Evolutionary conservation across 2,888 invertebrate genomes (phyloP), one percentile per base, ranked within the genome.

Genomic region (Chymomyza caudatula): DNA sequence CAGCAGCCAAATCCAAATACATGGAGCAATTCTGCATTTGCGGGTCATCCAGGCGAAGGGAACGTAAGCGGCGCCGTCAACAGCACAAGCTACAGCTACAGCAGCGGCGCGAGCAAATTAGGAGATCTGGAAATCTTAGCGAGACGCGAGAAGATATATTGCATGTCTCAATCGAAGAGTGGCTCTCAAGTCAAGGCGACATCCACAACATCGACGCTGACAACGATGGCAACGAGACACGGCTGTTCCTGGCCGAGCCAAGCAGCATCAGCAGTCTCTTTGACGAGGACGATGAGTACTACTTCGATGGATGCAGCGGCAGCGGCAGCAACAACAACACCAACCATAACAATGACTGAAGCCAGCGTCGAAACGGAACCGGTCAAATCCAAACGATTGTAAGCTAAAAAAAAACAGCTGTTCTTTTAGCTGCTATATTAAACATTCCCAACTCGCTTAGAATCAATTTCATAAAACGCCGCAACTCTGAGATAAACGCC

Each of bases 11-110:
- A 83, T 89, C 90, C 77, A 89, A 93, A 91, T 93, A 93, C 92
- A 92, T 93, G 93, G 93, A 93, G 91, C 93, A 93, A 81, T 93
- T 93, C 92, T 93, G 93, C 91, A 92, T 93, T 91, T 93, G 93
- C 91, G 88, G 93, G 91, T 92, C 92, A 77, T 85, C 87, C 55
- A 75, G 87, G 25, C 79, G 88, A 60, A 78, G 89, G 19, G 87
- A 88, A 54, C 88, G 89, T 23, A 82, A 85, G 55, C 85, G 87
- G 19, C 86, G 88, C 6, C 81, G 86, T 58, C 87, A 89, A 54
- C 81, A 87, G 59, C 89, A 89, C 73, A 88, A 88, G 67, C 73
- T 86, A 54, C 89, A 89, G 70, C 76, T 88, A 71, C 89, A 89
- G 64, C 88, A 89, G 78, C 88, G 90, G 80, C 80, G 90, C 73